Percentiles rank a stretch among this genome's conserved stretches.
These are phyloP conservation scores for Macrosoma leucophasiata DNA, from an alignment of 2,888 invertebrate species.

Conservation along the genomic window DNA sequence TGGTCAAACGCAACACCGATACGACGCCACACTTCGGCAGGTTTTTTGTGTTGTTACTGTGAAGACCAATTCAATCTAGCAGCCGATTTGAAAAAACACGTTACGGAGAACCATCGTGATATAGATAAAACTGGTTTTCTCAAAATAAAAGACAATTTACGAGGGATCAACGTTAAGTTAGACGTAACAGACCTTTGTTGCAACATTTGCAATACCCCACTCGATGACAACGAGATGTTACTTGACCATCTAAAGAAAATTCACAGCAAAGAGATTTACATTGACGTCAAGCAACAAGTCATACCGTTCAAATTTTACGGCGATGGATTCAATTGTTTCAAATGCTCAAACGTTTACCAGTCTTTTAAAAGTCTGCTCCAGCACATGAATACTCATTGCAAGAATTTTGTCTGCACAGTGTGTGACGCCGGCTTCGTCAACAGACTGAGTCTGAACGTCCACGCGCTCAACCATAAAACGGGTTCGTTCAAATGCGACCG, in stretches of 20 bases:
- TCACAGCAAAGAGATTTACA: conserved; percentile 31
- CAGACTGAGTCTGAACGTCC: conserved; percentile 23
- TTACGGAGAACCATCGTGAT: conserved; percentile 25
- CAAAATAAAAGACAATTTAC: conserved; percentile 19
- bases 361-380: conserved; percentile 59
- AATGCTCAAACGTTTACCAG: conserved; percentile 52
- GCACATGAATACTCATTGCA: conserved; percentile 60
- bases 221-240: conserved; percentile 31
- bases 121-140: conserved; percentile 25
- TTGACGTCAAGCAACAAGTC: conserved; percentile 42
- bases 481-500: conserved; percentile 39
- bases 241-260: conserved; percentile 32
- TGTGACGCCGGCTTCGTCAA: conserved; percentile 64
- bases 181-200: conserved; percentile 42
- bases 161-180: conserved; percentile 35
- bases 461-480: conserved; percentile 31
- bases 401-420: conserved; percentile 59
- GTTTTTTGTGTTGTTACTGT: conserved; percentile 37
- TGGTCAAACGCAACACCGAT: conserved; percentile 40
- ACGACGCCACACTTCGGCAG: conserved; percentile 27
- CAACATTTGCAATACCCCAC: conserved; percentile 33
- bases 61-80: conserved; percentile 28
- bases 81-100: conserved; percentile 35
- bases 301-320: conserved; percentile 47
- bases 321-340: conserved; percentile 43